Evolutionary conservation across 2,113 vertebrate genomes (phyloP).

Genomic region (Illadopsis cleaveri): DNA sequence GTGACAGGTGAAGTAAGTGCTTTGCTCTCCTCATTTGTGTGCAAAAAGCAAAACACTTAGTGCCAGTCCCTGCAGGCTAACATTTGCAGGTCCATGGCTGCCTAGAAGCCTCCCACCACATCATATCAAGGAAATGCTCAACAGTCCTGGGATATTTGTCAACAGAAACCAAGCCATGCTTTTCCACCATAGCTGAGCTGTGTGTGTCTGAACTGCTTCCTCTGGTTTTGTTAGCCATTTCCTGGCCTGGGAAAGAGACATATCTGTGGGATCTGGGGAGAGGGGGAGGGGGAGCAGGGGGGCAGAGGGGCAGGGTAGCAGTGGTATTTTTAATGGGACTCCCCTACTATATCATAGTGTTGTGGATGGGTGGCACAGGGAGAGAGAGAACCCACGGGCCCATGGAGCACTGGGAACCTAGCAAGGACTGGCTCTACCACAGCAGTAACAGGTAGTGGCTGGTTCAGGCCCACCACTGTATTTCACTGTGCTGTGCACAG

Average conservation of each 20-base stretch:
- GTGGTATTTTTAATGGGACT: fast-evolving
- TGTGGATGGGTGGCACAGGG: background rate
- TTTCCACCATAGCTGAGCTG: background rate
- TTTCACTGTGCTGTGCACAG: background rate
- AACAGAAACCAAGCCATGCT: background rate
- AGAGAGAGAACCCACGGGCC: background rate
- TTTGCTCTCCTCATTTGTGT: background rate
- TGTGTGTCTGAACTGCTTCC: background rate
- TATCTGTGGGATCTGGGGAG: background rate
- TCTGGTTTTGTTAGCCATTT: background rate
- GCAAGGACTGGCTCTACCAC: too few species aligned
- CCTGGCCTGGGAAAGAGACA: background rate
- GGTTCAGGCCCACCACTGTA: background rate
- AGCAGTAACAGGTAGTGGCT: background rate
- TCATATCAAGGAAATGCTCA: background rate
- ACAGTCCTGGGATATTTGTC: background rate
- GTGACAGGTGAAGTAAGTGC: background rate
- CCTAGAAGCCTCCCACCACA: background rate
- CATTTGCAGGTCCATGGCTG: background rate
- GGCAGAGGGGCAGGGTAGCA: too few species aligned
- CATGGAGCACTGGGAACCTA: background rate
- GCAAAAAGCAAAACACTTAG: background rate
- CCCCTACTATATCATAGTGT: background rate
- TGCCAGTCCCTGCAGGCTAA: background rate
- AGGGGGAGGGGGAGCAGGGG: fast-evolving